A percentile compares a stretch with the other conserved stretches of the same genome.
phyloP scores from a whole-genome alignment of 2,113 vertebrate species.

The Calonectris borealis region DNA sequence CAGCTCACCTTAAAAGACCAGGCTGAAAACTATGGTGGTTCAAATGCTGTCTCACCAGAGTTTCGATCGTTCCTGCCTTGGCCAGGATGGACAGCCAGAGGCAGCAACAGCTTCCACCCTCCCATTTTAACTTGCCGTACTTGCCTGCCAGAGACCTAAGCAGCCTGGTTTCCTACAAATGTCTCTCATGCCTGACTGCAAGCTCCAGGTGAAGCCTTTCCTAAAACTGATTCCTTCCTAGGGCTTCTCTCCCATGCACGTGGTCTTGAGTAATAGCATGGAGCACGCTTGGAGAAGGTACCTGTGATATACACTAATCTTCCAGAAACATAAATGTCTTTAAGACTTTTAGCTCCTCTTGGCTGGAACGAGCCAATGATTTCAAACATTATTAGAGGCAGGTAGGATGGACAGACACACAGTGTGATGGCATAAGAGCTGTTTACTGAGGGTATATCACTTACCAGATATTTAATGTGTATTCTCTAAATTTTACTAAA shows the following conservation, averaged over 20 bases:
- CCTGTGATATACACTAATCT: neutral
- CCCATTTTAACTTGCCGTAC: fast-evolving
- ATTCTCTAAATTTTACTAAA: neutral
- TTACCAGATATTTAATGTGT: neutral
- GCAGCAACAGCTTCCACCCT: neutral
- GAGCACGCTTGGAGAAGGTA: neutral
- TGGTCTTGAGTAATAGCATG: neutral
- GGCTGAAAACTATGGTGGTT: neutral
- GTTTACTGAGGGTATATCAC: neutral
- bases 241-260: neutral
- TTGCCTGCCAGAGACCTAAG: neutral
- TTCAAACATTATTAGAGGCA: neutral
- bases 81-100: neutral
- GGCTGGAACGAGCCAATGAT: neutral
- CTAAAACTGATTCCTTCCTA: neutral
- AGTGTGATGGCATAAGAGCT: neutral
- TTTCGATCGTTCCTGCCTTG: neutral
- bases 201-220: neutral
- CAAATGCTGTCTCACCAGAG: neutral
- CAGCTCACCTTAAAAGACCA: neutral
- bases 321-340: fast-evolving
- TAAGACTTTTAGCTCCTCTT: neutral
- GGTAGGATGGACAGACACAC: neutral
- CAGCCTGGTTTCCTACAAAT: neutral
- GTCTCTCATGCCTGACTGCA: neutral